Base-by-base conservation (phyloP, 2,888 invertebrate species). In the Melanostoma mellinum region DNA sequence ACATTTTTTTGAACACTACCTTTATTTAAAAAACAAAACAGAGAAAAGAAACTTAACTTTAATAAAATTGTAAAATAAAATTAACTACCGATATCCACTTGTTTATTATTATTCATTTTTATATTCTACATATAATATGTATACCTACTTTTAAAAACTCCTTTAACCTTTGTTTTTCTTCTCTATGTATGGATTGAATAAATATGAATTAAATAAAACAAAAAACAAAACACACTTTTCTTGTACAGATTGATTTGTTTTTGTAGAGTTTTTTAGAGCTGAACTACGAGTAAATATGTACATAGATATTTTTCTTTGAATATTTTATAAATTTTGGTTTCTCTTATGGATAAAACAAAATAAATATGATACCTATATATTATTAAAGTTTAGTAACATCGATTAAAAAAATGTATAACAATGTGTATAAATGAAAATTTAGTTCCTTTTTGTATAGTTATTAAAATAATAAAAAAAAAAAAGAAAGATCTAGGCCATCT, bases 371-470 rank as follows among this genome's bases (percentile, higher is more conserved):
- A 46, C 20, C 20, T 20, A 20, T 20, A 20, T 20, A 20, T 20
- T 20, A 20, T 20, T 20, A 20, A 20, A 20, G 20, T 20, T 20
- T 20, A 20, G 20, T 20, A 20, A 20, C 20, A 20, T 20, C 20
- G 20, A 20, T 20, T 20, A 55, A 55, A 61, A 38, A 56, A 46
- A 56, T 53, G 53, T 60, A 63, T 48, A 38, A 61, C 44, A 36
- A 33, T 65, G 56, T 72, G 48, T 76, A 36, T 67, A 72, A 60
- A 73, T 58, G 44, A 56, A 68, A 67, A 81, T 72, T 77, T 72
- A 81, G 81, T 81, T 81, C 81, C 81, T 81, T 77, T 78, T 81
- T 80, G 67, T 73, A 76, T 81, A 72, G 71, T 60, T 56, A 38
- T 60, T 46, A 46, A 6, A 46, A 44, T 46, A 35, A 60, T 44